Evolutionary conservation across 2,888 invertebrate genomes (phyloP), one percentile per base, ranked within the genome.

Genomic region (Lathronympha strigana): DNA sequence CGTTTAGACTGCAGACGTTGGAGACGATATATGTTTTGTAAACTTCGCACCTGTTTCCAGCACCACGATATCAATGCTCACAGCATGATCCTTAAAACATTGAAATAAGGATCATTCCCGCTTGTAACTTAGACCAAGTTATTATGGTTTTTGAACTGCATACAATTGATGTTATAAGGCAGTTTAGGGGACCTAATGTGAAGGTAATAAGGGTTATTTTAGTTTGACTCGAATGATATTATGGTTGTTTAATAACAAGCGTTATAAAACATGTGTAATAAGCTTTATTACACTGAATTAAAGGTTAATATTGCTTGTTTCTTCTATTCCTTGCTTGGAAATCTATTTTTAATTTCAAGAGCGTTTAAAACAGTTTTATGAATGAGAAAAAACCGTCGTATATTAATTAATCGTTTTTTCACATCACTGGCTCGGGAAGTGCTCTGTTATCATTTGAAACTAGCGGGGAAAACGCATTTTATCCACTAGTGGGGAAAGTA

Each of bases 21-120:
- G 36, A 11, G 53, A 54, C 40, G 23, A 38, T 21, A 31, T 50
- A 53, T 53, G 36, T 53, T 55, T 43, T 19, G 40, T 55, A 43
- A 55, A 55, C 55, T 55, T 25, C 17, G 43, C 55, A 43, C 55
- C 55, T 55, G 55, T 19, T 55, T 40, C 43, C 40, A 55, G 43
- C 4, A 19, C 40, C 40, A 55, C 17, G 13, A 4, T 43, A 28
- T 13, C 3, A 6, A 5, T 40, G 13, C 43, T 13, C 15, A 2
- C 23, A 1, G 3, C 9, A n/a, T 38, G 23, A 25, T 15, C 25
- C 15, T 25, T 54, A 54, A 23, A 2, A 11, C 38, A 15, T 17
- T 0, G 38, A 11, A 0, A 54, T 8, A 40, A 25, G 54, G 38
- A 25, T 23, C 40, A 40, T 23, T 40, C 40, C 15, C n/a, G 4